Percentiles rank a stretch among this genome's conserved stretches.
Conservation (phyloP, 2,888 invertebrate genomes). For the Idaea dimidiata region DNA sequence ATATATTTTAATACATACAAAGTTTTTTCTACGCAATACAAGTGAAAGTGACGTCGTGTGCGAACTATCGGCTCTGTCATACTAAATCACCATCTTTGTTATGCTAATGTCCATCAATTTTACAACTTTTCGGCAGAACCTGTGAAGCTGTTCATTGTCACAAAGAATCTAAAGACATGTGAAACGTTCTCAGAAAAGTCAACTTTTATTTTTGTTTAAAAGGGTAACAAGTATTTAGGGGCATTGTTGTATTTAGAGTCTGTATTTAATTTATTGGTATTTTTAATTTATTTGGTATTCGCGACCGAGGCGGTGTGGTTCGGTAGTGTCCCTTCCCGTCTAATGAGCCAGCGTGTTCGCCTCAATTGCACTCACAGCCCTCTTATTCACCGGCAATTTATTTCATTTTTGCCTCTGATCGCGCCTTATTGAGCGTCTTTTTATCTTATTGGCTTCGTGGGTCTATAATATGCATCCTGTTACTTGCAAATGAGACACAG, state of each 20-base stretch:
- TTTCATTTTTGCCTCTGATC: slow-evolving; percentile 81
- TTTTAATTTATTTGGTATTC: slow-evolving; percentile 33
- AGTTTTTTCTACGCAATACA: slow-evolving; percentile 47
- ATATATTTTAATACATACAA: slow-evolving; percentile 51
- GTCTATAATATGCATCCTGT: slow-evolving; percentile 78
- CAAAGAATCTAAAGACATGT: slow-evolving; percentile 50
- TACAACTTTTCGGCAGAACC: slow-evolving; percentile 69
- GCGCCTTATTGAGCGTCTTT: slow-evolving; percentile 79
- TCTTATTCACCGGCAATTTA: slow-evolving; percentile 80
- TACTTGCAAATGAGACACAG: slow-evolving; percentile 80
- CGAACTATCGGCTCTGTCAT: slow-evolving; percentile 57
- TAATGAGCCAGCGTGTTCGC: slow-evolving; percentile 80
- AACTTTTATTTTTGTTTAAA: slow-evolving; percentile 46
- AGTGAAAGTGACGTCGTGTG: slow-evolving; percentile 71
- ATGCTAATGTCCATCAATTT: slow-evolving; percentile 72
- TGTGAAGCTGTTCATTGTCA: slow-evolving; percentile 54
- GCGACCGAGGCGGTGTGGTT: slow-evolving; percentile 28
- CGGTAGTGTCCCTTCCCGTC: slow-evolving; percentile 49
- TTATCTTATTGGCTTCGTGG: slow-evolving; percentile 78
- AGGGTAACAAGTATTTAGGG: slow-evolving; percentile 28
- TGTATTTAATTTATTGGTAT: slow-evolving; percentile 34
- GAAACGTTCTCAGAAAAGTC: slow-evolving; percentile 60
- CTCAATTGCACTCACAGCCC: slow-evolving; percentile 76
- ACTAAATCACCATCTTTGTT: slow-evolving; percentile 71
- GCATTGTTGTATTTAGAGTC: slow-evolving; percentile 29